Percentiles rank a stretch among this genome's conserved stretches.
phyloP scores from a whole-genome alignment of 2,113 vertebrate species.

The Saccopteryx bilineata region DNA sequence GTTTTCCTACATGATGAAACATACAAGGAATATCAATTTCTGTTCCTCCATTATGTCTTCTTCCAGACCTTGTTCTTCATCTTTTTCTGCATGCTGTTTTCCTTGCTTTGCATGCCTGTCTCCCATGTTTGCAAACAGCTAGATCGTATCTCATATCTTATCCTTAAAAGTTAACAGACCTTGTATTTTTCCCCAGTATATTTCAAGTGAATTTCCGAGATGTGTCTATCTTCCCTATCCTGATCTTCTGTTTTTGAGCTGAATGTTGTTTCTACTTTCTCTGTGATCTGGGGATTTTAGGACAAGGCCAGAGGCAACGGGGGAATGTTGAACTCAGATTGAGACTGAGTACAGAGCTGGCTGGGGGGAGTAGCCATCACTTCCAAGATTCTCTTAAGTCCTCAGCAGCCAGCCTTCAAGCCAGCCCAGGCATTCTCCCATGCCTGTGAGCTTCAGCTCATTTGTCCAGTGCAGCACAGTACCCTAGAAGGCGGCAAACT shows the following conservation, averaged over 20 bases:
- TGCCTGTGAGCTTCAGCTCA: background rate
- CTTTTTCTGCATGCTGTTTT: background rate
- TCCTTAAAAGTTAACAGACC: constrained; percentile 5
- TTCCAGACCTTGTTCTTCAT: constrained; percentile 1
- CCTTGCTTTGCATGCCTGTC: background rate
- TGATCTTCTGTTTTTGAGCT: background rate
- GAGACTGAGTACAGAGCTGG: background rate
- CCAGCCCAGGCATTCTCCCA: background rate
- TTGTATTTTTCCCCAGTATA: background rate
- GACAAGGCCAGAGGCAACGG: background rate
- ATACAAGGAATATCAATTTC: background rate
- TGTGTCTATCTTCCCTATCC: background rate
- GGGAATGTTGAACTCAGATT: background rate
- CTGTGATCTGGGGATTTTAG: background rate
- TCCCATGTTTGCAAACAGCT: background rate
- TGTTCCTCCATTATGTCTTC: background rate
- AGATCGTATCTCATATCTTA: background rate
- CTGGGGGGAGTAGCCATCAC: background rate
- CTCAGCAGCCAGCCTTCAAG: background rate
- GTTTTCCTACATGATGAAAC: background rate
- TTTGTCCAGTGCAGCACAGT: background rate
- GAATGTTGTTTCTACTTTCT: background rate
- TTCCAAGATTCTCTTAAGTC: background rate
- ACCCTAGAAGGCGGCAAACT: background rate
- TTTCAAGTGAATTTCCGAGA: background rate